Conservation (phyloP, 2,113 vertebrate genomes). For the Epinephelus lanceolatus region DNA sequence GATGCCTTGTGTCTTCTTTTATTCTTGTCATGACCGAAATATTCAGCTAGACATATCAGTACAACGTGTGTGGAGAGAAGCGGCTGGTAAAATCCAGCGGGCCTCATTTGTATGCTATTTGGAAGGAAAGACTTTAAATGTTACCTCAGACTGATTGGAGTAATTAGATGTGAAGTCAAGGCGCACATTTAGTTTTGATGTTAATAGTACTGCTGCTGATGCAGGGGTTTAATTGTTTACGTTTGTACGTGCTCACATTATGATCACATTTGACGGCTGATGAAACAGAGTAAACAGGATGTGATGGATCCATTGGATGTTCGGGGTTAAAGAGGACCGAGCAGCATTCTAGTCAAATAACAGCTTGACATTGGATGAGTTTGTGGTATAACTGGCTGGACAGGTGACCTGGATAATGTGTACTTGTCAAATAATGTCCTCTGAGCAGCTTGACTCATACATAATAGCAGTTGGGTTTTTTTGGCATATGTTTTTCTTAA, state of each 20-base stretch:
- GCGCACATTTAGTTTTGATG: slow-evolving; percentile 24
- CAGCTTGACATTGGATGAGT: slow-evolving; percentile 3
- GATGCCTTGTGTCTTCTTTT: neutral
- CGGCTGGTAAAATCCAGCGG: neutral
- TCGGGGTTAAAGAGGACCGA: neutral
- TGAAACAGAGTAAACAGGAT: slow-evolving; percentile 20
- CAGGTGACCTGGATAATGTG: slow-evolving; percentile 51
- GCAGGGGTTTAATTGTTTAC: neutral
- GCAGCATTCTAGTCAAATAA: neutral
- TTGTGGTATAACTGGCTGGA: slow-evolving; percentile 15
- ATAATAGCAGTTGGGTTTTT: neutral
- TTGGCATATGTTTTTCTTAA: neutral
- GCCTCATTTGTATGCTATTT: slow-evolving; percentile 18
- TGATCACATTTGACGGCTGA: slow-evolving; percentile 24
- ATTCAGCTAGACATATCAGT: neutral
- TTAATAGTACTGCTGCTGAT: slow-evolving; percentile 8
- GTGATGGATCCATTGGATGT: slow-evolving; percentile 12
- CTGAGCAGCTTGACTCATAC: neutral
- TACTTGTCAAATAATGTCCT: slow-evolving; percentile 13
- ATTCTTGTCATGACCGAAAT: neutral
- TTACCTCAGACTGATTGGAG: slow-evolving; percentile 27
- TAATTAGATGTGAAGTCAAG: slow-evolving; percentile 34
- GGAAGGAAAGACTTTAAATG: neutral
- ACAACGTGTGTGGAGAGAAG: neutral
- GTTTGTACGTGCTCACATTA: slow-evolving; percentile 3